phyloP scores from a whole-genome alignment of 1,140 invertebrate genomes.

The Apocrypta bakeri region DNA sequence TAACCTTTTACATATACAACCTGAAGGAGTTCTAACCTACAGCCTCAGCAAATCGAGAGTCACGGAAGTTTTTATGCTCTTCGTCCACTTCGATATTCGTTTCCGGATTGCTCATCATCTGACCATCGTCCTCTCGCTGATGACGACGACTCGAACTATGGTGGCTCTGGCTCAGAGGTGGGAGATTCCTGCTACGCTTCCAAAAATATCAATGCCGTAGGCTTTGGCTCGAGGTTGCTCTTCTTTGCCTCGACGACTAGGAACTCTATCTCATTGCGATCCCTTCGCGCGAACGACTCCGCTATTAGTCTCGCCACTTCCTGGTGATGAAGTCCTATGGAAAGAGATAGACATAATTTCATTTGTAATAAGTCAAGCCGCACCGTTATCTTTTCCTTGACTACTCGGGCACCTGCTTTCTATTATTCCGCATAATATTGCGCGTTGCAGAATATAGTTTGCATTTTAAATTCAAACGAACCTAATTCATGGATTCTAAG shows the following conservation, averaged over 20 bases:
- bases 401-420: too few relatives aligned
- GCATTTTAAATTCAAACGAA: too few relatives aligned
- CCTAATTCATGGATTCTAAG: too few relatives aligned
- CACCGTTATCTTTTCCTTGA: background rate
- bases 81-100: background rate
- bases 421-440: too few relatives aligned
- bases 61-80: background rate
- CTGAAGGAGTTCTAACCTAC: background rate
- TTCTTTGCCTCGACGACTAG: constrained; percentile 92
- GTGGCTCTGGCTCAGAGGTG: constrained; percentile 71
- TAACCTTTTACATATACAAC: background rate
- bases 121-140: background rate
- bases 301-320: constrained; percentile 92
- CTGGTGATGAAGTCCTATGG: constrained; percentile 78
- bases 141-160: constrained; percentile 57
- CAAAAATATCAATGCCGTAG: constrained; percentile 89
- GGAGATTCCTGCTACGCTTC: constrained; percentile 85
- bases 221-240: constrained; percentile 91
- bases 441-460: too few relatives aligned
- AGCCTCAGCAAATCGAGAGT: background rate
- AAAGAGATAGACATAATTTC: background rate
- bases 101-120: constrained; percentile 7
- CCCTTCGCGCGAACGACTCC: constrained; percentile 89
- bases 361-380: background rate
- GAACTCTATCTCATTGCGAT: constrained; percentile 91